Conservation (phyloP, 2,113 vertebrate species). For the Pica pica region DNA sequence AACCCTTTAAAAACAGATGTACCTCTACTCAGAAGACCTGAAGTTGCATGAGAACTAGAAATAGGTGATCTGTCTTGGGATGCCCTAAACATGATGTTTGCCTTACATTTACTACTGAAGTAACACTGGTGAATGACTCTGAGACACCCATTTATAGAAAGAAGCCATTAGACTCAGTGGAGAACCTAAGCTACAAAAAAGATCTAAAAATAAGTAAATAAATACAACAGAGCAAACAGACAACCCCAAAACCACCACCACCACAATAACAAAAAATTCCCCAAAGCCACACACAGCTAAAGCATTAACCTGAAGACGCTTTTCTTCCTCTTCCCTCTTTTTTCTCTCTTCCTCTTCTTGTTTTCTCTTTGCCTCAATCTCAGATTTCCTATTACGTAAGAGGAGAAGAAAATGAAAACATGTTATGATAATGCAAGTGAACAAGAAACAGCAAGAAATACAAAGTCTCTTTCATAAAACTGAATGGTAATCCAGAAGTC, state of each 20-base stretch:
- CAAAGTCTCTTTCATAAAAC: neutral
- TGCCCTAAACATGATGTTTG: neutral
- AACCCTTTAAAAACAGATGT: neutral
- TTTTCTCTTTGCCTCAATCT: constrained; percentile 94
- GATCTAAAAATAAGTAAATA: neutral
- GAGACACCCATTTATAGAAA: neutral
- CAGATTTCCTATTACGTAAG: constrained; percentile 81
- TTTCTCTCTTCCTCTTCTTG: constrained; percentile 93
- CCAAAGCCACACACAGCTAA: neutral
- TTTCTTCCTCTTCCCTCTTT: constrained; percentile 90
- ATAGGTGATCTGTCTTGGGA: neutral
- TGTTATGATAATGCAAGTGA: neutral
- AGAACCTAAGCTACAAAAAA: neutral
- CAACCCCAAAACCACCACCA: neutral
- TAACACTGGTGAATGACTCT: neutral
- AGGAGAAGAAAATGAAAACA: neutral
- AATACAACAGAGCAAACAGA: neutral
- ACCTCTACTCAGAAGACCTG: neutral
- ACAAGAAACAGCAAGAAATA: neutral
- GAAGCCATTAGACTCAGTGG: neutral
- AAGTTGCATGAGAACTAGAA: neutral
- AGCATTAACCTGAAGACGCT: constrained; percentile 81
- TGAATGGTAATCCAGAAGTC: neutral
- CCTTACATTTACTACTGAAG: neutral
- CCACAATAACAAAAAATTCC: neutral